Evolutionary conservation across 2,113 vertebrate genomes (phyloP), one percentile per base, ranked within the genome.

Genomic region (Sisor rabdophorus): DNA sequence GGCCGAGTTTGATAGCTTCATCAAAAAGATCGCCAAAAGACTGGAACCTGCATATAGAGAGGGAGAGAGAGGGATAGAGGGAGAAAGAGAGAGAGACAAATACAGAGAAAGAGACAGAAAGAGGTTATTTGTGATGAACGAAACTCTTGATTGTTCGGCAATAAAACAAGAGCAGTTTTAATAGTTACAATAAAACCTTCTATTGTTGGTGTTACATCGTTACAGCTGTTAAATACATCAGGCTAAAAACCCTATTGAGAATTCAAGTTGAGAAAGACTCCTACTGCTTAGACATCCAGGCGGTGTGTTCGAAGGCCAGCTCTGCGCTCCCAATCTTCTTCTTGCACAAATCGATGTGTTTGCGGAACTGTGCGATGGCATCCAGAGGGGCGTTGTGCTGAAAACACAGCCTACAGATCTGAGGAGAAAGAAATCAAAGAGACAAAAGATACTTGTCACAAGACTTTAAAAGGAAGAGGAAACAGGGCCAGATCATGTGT

Each of bases 211-310:
- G 32, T 6, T n/a, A 24, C 54, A 12, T 1, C n/a, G 12, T 55
- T 3, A 22, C 1, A 22, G n/a, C 54, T 55, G 15, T 28, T 16
- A 26, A 2, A 6, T 15, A 28, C 24, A 59, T 28, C 13, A 32
- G 30, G 28, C 1, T 22, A 10, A 64, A 53, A 4, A 1, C 10
- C 17, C 32, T 36, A 36, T 28, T 56, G 11, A n/a, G 17, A 32
- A 63, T 19, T 13, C 22, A 16, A 1, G 22, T 53, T 22, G 11
- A 9, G 0, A 26, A 78, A 28, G 6, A 7, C 10, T 73, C 95
- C 82, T 92, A 99, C 97, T 99, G 97, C 92, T 99, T 99, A 40
- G 96, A 95, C 97, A 98, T 99, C 97, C 97, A 99, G 2, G 97
- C 97, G 2, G 95, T 88, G 67, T 99, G 97, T 74, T 99, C 97